Percentiles rank a stretch among this genome's conserved stretches.
Evolutionary conservation across 2,113 vertebrate species (phyloP).

Genomic region (Lagenorhynchus albirostris): DNA sequence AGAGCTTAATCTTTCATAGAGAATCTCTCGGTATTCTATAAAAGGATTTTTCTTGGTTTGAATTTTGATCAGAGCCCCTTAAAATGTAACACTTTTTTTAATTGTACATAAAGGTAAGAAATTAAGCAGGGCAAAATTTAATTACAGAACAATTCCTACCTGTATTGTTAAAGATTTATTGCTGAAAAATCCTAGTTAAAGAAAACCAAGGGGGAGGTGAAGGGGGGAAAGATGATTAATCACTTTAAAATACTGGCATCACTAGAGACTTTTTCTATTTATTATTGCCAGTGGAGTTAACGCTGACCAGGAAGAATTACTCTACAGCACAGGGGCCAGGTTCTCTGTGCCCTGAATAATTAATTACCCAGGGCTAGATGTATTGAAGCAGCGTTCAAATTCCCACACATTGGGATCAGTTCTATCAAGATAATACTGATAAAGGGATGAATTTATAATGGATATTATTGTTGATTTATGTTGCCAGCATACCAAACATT

Average conservation of each 20-base stretch:
- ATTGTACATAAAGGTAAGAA: conserved; percentile 85
- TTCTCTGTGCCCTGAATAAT: conserved; percentile 93
- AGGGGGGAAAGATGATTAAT: conserved; percentile 94
- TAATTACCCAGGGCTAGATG: conserved; percentile 88
- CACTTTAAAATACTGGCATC: conserved; percentile 97
- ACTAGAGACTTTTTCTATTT: conserved; percentile 97
- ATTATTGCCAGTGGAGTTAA: conserved; percentile 94
- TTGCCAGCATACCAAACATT: conserved; percentile 80
- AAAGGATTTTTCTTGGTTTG: conserved; percentile 33
- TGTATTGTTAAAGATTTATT: conserved; percentile 99
- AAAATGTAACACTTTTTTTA: conserved; percentile 56
- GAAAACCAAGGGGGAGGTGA: conserved; percentile 81
- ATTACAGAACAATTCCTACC: conserved; percentile 96
- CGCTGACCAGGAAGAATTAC: conserved; percentile 91
- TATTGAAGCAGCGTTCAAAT: conserved; percentile 88
- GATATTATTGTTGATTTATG: conserved; percentile 88
- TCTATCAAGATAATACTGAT: conserved; percentile 82
- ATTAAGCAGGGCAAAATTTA: conserved; percentile 91
- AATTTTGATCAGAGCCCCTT: conserved; percentile 68
- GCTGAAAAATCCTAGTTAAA: conserved; percentile 93
- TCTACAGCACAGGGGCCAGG: conserved; percentile 90
- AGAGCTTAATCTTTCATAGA: conserved; percentile 81
- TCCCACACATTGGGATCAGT: conserved; percentile 85
- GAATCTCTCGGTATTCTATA: conserved; percentile 10
- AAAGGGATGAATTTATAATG: conserved; percentile 82